phyloP scores from a whole-genome alignment of 2,797 vertebrate genomes.

The Acrossocheilus wenchowensis region DNA sequence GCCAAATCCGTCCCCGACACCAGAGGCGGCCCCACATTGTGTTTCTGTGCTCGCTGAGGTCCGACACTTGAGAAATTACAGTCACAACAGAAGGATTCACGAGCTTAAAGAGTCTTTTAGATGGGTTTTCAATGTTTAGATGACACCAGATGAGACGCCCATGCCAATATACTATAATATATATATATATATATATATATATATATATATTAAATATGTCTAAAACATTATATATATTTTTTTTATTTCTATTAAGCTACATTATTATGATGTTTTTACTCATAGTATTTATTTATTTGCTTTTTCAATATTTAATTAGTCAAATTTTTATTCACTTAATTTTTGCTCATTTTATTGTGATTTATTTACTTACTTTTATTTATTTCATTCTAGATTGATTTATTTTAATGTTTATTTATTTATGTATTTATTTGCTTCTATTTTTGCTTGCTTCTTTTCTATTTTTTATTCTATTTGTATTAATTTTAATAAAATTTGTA shows the following conservation, averaged over 20 bases:
- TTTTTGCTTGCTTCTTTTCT: too few relatives aligned
- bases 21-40: constrained; percentile 53
- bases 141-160: too few relatives aligned
- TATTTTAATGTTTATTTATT: not conserved
- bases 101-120: not conserved
- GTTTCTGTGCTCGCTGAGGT: not conserved
- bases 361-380: not conserved
- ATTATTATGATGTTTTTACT: not conserved
- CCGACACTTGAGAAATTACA: not conserved
- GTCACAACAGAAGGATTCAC: not conserved
- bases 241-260: not conserved
- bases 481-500: too few relatives aligned
- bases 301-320: not conserved
- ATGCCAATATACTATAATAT: not conserved
- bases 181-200: too few relatives aligned
- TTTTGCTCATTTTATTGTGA: not conserved
- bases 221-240: too few relatives aligned
- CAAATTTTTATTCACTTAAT: too few relatives aligned
- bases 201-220: too few relatives aligned
- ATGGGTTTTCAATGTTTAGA: too few relatives aligned
- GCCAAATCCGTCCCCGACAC: constrained; percentile 66
- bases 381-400: not conserved
- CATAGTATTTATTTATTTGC: not conserved
- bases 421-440: not conserved
- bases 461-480: not conserved